These are phyloP conservation scores for Hippasteria phrygiana DNA, from an alignment of 53 echinoderm and acorn worm species.

Conservation along the genomic window DNA sequence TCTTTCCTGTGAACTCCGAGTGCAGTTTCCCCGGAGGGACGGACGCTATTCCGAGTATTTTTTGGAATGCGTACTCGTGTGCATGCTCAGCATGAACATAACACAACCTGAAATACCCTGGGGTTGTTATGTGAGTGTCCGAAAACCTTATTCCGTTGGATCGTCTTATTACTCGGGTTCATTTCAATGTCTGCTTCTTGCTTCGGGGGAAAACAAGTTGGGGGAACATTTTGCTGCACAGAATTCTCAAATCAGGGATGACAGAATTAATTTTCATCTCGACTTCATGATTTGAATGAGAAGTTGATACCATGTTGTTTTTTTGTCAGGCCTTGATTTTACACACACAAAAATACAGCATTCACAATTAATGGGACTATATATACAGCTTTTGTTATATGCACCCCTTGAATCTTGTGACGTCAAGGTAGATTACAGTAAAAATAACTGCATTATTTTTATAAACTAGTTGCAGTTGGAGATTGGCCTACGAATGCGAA, in stretches of 20 bases:
- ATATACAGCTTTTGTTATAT: too few relatives aligned
- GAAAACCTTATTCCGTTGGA: neutral
- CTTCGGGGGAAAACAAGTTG: neutral
- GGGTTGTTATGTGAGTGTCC: neutral
- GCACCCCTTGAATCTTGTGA: too few relatives aligned
- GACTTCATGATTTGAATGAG: neutral
- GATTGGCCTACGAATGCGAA: too few relatives aligned
- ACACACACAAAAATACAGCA: too few relatives aligned
- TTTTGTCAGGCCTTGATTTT: too few relatives aligned
- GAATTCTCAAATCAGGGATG: neutral
- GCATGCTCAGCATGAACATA: neutral
- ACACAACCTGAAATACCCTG: neutral
- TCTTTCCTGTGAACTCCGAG: too few relatives aligned
- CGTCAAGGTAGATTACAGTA: too few relatives aligned
- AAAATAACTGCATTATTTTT: too few relatives aligned
- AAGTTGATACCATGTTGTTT: neutral
- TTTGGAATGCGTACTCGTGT: neutral
- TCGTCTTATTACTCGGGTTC: conserved; percentile 20
- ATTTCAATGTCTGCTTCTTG: conserved; percentile 3
- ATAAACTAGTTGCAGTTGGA: too few relatives aligned
- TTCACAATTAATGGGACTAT: too few relatives aligned
- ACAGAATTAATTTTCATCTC: neutral
- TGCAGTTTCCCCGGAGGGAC: too few relatives aligned
- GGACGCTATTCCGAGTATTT: conserved; percentile 1
- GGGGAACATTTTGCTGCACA: neutral